Evolutionary conservation across 2,888 invertebrate species (phyloP).

Genomic region (Tenthredo distinguenda): DNA sequence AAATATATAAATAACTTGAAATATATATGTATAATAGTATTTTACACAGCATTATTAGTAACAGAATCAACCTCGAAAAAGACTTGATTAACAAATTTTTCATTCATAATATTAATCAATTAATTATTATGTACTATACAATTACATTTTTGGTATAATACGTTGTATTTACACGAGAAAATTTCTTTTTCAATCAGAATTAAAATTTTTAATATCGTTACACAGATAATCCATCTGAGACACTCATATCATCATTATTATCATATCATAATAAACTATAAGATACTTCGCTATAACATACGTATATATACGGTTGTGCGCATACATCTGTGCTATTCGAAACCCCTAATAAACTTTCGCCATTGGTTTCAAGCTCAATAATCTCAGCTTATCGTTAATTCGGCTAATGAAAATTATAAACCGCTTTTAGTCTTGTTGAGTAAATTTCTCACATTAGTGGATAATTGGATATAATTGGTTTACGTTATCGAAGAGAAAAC

Average conservation of each 20-base stretch:
- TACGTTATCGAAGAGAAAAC: neutral
- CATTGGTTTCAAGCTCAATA: constrained; percentile 1
- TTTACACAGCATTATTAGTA: constrained; percentile 43
- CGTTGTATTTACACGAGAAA: constrained; percentile 12
- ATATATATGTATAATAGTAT: constrained; percentile 44
- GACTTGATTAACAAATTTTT: neutral
- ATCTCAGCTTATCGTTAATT: neutral
- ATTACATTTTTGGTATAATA: neutral
- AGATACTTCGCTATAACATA: neutral
- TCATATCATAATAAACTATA: neutral
- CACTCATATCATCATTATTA: neutral
- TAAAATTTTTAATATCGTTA: neutral
- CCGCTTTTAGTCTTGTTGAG: neutral
- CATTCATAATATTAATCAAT: neutral
- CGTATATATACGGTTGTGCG: neutral
- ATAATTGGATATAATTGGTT: neutral
- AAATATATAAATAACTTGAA: constrained; percentile 49
- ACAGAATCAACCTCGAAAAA: constrained; percentile 63
- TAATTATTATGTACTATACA: neutral
- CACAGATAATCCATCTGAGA: neutral
- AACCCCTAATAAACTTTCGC: neutral
- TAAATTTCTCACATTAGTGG: neutral
- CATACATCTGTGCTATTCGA: neutral
- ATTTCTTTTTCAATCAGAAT: neutral
- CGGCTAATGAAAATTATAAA: neutral